These are phyloP conservation scores for Syngnathus scovelli DNA, from an alignment of 2,113 vertebrate genomes.

Conservation along the genomic window DNA sequence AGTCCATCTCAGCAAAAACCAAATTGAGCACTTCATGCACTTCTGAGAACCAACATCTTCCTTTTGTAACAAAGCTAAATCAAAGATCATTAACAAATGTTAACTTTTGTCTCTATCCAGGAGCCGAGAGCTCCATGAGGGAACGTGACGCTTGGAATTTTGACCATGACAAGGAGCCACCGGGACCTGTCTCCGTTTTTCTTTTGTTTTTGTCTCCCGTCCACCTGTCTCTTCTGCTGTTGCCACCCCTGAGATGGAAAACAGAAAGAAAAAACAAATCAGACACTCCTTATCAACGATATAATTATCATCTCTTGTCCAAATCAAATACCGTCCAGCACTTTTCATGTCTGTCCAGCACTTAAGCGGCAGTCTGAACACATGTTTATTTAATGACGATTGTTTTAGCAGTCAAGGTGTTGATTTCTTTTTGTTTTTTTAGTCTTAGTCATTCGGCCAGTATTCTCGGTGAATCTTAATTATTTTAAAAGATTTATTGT, in stretches of 20 bases:
- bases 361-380: constrained; percentile 30
- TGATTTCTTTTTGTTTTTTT: constrained; percentile 24
- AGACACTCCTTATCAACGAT: not conserved
- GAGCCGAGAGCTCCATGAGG: constrained; percentile 52
- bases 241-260: constrained; percentile 34
- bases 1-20: constrained; percentile 9
- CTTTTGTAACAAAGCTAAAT: not conserved
- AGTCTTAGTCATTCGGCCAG: constrained; percentile 16
- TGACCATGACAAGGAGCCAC: constrained; percentile 49
- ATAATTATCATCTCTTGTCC: not conserved
- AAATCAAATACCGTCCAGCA: constrained; percentile 37
- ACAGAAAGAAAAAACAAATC: constrained; percentile 18
- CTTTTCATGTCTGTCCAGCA: constrained; percentile 33
- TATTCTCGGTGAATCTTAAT: constrained; percentile 41
- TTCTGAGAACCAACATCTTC: not conserved
- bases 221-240: constrained; percentile 28
- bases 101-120: constrained; percentile 32
- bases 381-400: constrained; percentile 37
- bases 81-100: not conserved
- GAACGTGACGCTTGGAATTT: constrained; percentile 45
- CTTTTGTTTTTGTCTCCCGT: constrained; percentile 27
- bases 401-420: constrained; percentile 39
- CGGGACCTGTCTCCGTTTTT: constrained; percentile 46
- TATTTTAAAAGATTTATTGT: constrained; percentile 44
- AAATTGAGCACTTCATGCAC: not conserved